Evolutionary conservation across 2,113 vertebrate species (phyloP).

Genomic region (Mobula hypostoma): DNA sequence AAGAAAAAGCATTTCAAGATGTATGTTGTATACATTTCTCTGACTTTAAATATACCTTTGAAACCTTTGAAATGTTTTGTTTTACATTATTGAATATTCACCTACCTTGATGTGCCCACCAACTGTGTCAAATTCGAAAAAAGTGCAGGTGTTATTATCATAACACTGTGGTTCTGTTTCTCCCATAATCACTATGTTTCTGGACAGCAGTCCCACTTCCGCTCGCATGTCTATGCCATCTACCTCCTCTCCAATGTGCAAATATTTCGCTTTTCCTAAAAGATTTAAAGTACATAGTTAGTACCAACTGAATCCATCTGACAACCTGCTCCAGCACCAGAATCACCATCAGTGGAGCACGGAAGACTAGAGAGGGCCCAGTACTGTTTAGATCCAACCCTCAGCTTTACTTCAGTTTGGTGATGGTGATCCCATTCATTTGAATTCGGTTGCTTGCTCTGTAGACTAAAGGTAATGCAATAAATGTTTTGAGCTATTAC

Average conservation of each 20-base stretch:
- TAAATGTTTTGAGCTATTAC: no score
- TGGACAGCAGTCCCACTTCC: conserved; percentile 84
- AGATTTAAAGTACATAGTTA: conserved; percentile 39
- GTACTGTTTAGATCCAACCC: no score
- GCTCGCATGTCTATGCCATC: conserved; percentile 90
- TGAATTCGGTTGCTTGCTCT: neutral
- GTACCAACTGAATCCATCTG: neutral
- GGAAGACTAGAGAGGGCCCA: no score
- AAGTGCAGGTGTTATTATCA: conserved; percentile 71
- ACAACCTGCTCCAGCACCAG: no score
- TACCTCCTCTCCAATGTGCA: conserved; percentile 74
- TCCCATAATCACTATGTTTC: conserved; percentile 72
- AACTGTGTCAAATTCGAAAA: conserved; percentile 90
- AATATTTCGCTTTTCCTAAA: conserved; percentile 73
- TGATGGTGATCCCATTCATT: no score
- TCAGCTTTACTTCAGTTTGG: no score
- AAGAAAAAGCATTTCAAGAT: no score
- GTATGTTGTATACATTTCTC: no score
- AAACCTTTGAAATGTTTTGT: neutral
- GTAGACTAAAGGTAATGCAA: neutral
- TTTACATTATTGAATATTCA: neutral
- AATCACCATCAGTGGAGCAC: no score
- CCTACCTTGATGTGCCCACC: conserved; percentile 91
- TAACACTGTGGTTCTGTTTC: conserved; percentile 77
- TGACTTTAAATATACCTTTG: no score